A percentile compares a stretch with the other conserved stretches of the same genome.
Evolutionary conservation across 2,888 invertebrate genomes (phyloP).

Genomic region (Sialis lutaria): DNA sequence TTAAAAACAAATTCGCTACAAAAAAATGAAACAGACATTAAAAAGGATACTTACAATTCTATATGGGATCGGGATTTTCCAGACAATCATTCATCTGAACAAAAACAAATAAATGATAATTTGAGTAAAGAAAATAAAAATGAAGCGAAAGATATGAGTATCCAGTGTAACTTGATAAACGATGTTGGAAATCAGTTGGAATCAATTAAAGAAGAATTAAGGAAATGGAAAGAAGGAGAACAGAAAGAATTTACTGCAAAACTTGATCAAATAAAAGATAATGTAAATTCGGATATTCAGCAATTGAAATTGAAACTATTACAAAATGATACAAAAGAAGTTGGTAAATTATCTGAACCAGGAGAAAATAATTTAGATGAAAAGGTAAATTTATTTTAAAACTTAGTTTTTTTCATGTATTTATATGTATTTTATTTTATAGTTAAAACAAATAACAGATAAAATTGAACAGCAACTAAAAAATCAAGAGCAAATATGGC

Average conservation of each 20-base stretch:
- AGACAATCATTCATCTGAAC: background rate
- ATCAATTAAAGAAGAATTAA: slow-evolving; percentile 1
- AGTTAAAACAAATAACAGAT: too few relatives aligned
- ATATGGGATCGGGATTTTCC: too few relatives aligned
- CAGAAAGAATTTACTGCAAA: slow-evolving; percentile 1
- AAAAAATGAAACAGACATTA: background rate
- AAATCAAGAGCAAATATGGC: too few relatives aligned
- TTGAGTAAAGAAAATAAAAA: background rate
- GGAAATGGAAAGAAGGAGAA: slow-evolving; percentile 4
- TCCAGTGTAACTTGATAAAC: background rate
- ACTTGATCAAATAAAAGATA: slow-evolving; percentile 3
- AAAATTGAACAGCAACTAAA: too few relatives aligned
- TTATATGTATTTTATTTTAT: too few relatives aligned
- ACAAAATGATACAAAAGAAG: too few relatives aligned
- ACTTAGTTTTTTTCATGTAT: too few relatives aligned
- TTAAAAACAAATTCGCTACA: background rate
- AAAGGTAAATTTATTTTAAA: too few relatives aligned
- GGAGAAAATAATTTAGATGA: too few relatives aligned
- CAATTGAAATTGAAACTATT: too few relatives aligned
- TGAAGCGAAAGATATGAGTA: background rate
- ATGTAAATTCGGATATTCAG: background rate
- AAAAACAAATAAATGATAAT: background rate
- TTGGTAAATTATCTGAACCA: too few relatives aligned
- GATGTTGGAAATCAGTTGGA: slow-evolving; percentile 1
- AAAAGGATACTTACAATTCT: background rate